phyloP scores from a whole-genome alignment of 2,113 vertebrate genomes.

The Paedocypris sp. region DNA sequence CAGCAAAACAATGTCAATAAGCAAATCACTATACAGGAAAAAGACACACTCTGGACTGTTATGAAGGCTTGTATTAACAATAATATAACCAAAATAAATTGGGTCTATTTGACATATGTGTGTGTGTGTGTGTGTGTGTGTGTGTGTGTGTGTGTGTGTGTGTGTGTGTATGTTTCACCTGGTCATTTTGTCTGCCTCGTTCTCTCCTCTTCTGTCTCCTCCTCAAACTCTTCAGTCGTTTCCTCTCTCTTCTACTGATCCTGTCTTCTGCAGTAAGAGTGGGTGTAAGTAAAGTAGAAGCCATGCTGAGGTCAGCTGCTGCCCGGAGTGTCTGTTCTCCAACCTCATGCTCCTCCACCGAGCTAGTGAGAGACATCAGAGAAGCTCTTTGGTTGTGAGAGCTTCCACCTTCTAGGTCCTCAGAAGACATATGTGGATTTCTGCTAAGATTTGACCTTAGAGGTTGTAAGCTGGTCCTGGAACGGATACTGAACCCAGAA shows the following conservation, averaged over 20 bases:
- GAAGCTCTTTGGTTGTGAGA: conserved; percentile 42
- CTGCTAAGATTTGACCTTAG: background rate
- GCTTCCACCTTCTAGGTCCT: conserved; percentile 13
- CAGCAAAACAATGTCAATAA: no score
- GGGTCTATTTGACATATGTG: no score
- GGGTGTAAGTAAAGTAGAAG: conserved; percentile 9
- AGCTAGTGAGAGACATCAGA: conserved; percentile 28
- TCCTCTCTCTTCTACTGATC: conserved; percentile 69
- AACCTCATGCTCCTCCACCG: conserved; percentile 35
- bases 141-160: background rate
- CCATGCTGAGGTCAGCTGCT: conserved; percentile 11
- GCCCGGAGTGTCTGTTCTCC: conserved; percentile 44
- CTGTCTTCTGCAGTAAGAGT: conserved; percentile 46
- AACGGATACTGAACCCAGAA: background rate
- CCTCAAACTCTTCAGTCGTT: conserved; percentile 66
- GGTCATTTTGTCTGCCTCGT: conserved; percentile 63
- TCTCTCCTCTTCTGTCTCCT: conserved; percentile 69
- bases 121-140: no score
- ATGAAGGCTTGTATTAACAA: no score
- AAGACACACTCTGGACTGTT: no score
- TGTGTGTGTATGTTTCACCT: conserved; percentile 35
- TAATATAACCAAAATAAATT: no score
- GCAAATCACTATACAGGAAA: no score
- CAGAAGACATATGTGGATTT: conserved; percentile 6
- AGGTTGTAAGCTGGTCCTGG: background rate